Percentiles rank a stretch among this genome's conserved stretches.
phyloP scores from a whole-genome alignment of 1,140 invertebrate species.

The Scaptomyza hsui region DNA sequence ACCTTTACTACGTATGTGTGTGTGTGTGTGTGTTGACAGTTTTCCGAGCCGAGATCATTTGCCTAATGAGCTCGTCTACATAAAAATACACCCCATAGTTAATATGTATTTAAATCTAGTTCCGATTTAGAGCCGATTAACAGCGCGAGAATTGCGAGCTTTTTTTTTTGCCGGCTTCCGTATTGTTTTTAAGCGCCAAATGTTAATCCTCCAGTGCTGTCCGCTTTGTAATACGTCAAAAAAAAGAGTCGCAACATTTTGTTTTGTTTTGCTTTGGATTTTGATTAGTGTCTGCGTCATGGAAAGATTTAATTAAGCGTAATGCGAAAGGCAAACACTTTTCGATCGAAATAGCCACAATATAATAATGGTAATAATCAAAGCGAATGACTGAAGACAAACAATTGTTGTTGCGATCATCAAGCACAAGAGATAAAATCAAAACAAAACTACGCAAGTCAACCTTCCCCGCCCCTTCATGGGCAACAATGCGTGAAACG shows the following conservation, averaged over 20 bases:
- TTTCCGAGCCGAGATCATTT: constrained; percentile 34
- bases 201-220: constrained; percentile 23
- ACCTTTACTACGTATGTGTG: neutral
- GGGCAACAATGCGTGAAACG: neutral
- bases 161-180: constrained; percentile 33
- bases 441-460: neutral
- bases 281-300: constrained; percentile 45
- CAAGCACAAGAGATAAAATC: neutral
- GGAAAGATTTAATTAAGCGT: constrained; percentile 37
- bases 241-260: neutral
- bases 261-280: constrained; percentile 22
- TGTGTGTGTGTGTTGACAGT: constrained; percentile 21
- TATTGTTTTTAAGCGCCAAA: constrained; percentile 24
- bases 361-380: constrained; percentile 1
- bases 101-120: constrained; percentile 15
- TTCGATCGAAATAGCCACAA: constrained; percentile 13
- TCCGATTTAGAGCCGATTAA: constrained; percentile 33
- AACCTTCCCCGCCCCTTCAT: neutral
- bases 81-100: neutral
- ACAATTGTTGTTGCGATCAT: neutral
- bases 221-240: constrained; percentile 23
- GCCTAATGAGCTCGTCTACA: constrained; percentile 39
- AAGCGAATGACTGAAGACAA: constrained; percentile 5
- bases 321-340: constrained; percentile 39
- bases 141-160: neutral